Evolutionary conservation across 2,113 vertebrate genomes (phyloP).

Genomic region (Tenrec ecaudatus): DNA sequence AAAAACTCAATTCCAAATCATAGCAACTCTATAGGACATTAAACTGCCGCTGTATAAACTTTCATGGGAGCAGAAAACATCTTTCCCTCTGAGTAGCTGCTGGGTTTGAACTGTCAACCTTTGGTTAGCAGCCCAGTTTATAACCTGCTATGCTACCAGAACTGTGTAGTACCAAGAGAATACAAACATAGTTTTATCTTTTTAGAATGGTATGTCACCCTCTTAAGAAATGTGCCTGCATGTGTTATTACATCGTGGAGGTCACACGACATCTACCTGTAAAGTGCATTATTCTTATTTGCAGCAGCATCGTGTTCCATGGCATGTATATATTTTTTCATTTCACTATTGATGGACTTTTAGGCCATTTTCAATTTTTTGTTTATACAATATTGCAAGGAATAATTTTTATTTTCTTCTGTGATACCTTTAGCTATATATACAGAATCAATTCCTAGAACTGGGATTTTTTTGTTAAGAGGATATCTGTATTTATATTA

Average conservation of each 20-base stretch:
- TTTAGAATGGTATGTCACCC: constrained; percentile 3
- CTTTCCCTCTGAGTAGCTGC: too few species aligned
- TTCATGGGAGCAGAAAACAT: too few species aligned
- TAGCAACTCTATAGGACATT: too few species aligned
- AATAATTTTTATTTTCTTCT: not conserved
- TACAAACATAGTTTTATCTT: constrained; percentile 28
- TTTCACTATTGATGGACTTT: not conserved
- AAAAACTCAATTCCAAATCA: too few species aligned
- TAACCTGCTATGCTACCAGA: too few species aligned
- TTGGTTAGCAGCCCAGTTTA: too few species aligned
- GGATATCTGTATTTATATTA: not conserved
- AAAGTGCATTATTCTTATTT: not conserved
- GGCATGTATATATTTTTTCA: constrained; percentile 9
- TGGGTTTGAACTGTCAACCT: too few species aligned
- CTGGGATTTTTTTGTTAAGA: constrained; percentile 16
- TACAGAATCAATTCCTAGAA: constrained; percentile 13
- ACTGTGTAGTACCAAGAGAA: not conserved
- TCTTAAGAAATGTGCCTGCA: not conserved
- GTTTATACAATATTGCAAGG: not conserved
- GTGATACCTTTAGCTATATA: not conserved
- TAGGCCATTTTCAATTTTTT: constrained; percentile 33
- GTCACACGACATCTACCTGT: constrained; percentile 16
- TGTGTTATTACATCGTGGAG: constrained; percentile 2
- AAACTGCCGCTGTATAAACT: too few species aligned
- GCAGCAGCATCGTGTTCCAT: not conserved